phyloP scores from a whole-genome alignment of 1,140 invertebrate genomes.

The Muscidifurax raptorellus region DNA sequence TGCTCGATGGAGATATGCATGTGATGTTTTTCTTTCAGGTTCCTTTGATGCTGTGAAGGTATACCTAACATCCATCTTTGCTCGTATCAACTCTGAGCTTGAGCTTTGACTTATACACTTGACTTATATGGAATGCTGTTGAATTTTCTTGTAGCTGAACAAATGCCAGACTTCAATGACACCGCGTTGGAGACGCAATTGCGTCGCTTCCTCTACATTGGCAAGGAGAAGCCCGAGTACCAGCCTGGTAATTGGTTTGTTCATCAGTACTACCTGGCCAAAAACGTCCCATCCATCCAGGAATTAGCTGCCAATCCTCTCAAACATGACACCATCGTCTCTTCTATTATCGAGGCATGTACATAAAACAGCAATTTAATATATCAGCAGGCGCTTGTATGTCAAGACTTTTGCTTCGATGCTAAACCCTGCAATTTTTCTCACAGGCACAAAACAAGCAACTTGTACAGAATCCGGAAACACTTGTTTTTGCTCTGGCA shows the following conservation, averaged over 20 bases:
- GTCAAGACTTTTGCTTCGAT: background rate
- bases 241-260: slow-evolving; percentile 77
- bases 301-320: slow-evolving; percentile 65
- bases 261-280: slow-evolving; percentile 74
- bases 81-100: background rate
- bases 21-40: background rate
- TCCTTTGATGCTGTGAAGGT: slow-evolving; percentile 2
- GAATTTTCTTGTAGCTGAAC: slow-evolving; percentile 17
- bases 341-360: slow-evolving; percentile 47
- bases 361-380: no score
- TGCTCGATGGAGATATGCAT: background rate
- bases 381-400: background rate
- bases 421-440: slow-evolving; percentile 19
- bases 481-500: slow-evolving; percentile 78
- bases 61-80: slow-evolving; percentile 10
- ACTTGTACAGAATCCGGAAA: slow-evolving; percentile 75
- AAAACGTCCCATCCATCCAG: slow-evolving; percentile 72
- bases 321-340: slow-evolving; percentile 36
- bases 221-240: slow-evolving; percentile 77
- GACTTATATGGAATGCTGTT: slow-evolving; percentile 26
- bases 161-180: slow-evolving; percentile 53
- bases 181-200: slow-evolving; percentile 64
- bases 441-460: slow-evolving; percentile 74
- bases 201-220: slow-evolving; percentile 75
- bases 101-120: slow-evolving; percentile 6